Percentiles rank a stretch among this genome's conserved stretches.
Evolutionary conservation across 2,797 vertebrate genomes (phyloP).

Genomic region (Chiroxiphia lanceolata): DNA sequence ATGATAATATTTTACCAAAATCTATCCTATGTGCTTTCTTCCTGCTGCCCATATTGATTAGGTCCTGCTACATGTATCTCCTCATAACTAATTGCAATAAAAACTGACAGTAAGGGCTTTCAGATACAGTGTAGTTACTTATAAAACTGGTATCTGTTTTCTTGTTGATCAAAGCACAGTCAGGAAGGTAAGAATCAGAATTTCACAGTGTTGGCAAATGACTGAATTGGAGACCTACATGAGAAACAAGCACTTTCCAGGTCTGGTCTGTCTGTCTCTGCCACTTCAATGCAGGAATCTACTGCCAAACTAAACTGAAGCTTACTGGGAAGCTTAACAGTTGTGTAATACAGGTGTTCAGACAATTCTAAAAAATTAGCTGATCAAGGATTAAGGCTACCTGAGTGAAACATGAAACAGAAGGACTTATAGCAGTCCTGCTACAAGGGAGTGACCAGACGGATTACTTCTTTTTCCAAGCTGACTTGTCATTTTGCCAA

Average conservation of each 20-base stretch:
- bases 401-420: neutral
- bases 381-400: neutral
- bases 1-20: neutral
- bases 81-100: neutral
- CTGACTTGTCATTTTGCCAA: neutral
- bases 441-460: neutral
- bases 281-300: neutral
- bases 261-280: neutral
- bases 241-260: neutral
- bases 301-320: neutral
- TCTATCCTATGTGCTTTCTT: neutral
- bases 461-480: neutral
- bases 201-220: neutral
- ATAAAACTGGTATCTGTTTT: neutral
- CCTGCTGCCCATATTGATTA: neutral
- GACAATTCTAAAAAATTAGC: neutral
- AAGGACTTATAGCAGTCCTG: neutral
- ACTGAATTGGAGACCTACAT: neutral
- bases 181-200: neutral
- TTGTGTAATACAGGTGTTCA: neutral
- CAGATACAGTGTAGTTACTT: neutral
- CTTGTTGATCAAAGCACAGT: neutral
- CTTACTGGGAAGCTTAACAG: neutral
- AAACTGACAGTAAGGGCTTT: neutral
- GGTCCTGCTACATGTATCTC: neutral